Evolutionary conservation across 1,140 invertebrate genomes (phyloP), one percentile per base, ranked within the genome.

Genomic region (Papilio dardanus): DNA sequence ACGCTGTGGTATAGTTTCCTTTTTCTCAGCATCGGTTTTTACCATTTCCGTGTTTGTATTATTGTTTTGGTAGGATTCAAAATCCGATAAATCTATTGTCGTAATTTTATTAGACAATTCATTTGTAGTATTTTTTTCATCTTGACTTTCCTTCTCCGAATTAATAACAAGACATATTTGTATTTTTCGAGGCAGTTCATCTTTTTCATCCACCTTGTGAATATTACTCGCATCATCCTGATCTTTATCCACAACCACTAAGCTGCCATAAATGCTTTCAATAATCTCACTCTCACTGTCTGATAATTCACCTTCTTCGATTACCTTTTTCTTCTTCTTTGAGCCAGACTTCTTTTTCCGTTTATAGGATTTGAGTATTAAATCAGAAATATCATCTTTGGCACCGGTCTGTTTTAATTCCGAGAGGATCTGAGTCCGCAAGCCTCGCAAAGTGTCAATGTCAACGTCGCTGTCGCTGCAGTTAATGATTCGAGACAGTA

Each of bases 281-380:
- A 94, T 92, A 42, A 88, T 83, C 82, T 94, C 92, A 81, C 91
- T 93, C 78, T 94, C 93, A 80, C 93, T 93, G 65, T 93, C 92
- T 21, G 92, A 91, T 50, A 93, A 74, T 82, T 94, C 91, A 2
- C 93, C 92, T 80, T 94, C 93, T 79, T 94, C 91, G 21, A 92
- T 78, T 78, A 94, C 93, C 40, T 84, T 78, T 62, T 80, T 84
- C 74, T 81, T 84, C 74, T 79, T 82, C 10, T 42, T 37, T 74
- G 30, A 80, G 35, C 46, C 33, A 67, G 30, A 80, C 46, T 79
- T 83, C 31, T 79, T 79, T 76, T 85, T 88, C 10, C 80, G 86
- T 68, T 88, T 85, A 71, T 88, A 93, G 31, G 92, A 93, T 78
- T 89, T 88, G n/a, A 93, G 77, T 76, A 93, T 87, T 54, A 92